Evolutionary conservation across 64 coral and sea anemone species (phyloP), one percentile per base, ranked within the genome.

Genomic region (Porites australiensis): DNA sequence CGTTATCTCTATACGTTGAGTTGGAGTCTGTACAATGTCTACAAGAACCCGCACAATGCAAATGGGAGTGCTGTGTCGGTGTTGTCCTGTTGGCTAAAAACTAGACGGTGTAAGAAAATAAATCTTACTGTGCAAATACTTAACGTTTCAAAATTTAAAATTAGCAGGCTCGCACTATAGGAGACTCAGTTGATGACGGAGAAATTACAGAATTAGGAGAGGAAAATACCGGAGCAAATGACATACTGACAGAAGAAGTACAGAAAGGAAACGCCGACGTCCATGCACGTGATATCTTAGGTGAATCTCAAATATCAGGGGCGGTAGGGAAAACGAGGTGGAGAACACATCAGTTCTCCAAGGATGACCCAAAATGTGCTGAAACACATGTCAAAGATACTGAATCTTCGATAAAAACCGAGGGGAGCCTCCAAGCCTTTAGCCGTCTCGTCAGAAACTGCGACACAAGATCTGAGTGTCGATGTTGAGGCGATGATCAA

Each of bases 21-120:
- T 15, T 43, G 86, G 18, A 86, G 90, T 51, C 21, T 86, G 6
- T 50, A 72, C 13, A 6, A 16, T 6, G 90, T 86, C 4, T 65
- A 60, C 11, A 83, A 77, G 66, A 92, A 86, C 68, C 90, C 90
- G n/a, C n/a, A 27, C 46, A 91, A 57, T 91, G 89, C 57, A 91
- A 44, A 55, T 91, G 89, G 89, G 79, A 83, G 43, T 91, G 89
- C 55, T 92, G 79, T 64, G 16, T 92, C 8, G 49, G 79, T 23
- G 90, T 92, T 3, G 15, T 92, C 4, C 67, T 92, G 13, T 92
- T 81, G 19, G 79, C 82, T 12, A 57, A 57, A 9, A 57, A 57
- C 54, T 1, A 37, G 54, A 57, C 12, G 54, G n/a, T 72, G 37
- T 37, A 72, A 72, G 69, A 9, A 37, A 3, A 37, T 72, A 22